Evolutionary conservation across 92 coral and sea anemone species (phyloP).

Genomic region (Plumapathes pennacea): DNA sequence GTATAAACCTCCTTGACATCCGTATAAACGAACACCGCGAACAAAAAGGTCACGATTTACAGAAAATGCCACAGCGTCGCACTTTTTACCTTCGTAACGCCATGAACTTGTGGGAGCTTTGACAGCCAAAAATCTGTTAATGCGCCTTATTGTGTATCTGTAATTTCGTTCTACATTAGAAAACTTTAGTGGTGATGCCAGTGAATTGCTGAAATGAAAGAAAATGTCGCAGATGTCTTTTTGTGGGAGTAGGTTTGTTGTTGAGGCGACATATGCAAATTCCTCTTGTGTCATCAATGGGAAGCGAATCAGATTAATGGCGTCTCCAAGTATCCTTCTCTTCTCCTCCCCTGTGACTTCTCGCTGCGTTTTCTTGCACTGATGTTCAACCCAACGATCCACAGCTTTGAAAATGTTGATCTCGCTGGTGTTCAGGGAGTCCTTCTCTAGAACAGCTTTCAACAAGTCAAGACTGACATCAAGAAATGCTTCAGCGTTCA

Average conservation of each 20-base stretch:
- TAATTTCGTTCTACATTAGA: conserved; percentile 2
- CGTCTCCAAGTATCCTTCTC: conserved; percentile 49
- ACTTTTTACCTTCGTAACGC: no score
- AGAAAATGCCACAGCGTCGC: conserved; percentile 7
- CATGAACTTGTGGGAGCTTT: no score
- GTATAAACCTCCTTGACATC: no score
- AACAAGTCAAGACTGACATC: conserved; percentile 21
- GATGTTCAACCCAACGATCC: conserved; percentile 41
- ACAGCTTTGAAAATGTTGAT: conserved; percentile 64
- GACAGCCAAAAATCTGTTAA: no score
- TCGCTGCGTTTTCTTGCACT: conserved; percentile 18
- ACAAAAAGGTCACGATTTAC: conserved; percentile 11
- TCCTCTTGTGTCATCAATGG: conserved; percentile 49
- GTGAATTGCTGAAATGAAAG: conserved; percentile 15
- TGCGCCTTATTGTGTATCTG: no score
- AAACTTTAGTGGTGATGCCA: conserved; percentile 3
- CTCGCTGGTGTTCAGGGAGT: conserved; percentile 27
- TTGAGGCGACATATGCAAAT: conserved; percentile 30
- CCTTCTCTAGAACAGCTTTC: conserved; percentile 20
- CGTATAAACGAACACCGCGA: conserved; percentile 36
- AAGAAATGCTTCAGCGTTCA: conserved; percentile 38
- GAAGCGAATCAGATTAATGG: conserved; percentile 48
- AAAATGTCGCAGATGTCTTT: conserved; percentile 26
- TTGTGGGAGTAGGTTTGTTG: conserved; percentile 23
- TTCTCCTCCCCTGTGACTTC: conserved; percentile 13